Conservation (phyloP, 2,113 vertebrate genomes). For the Entomyzon cyanotis region DNA sequence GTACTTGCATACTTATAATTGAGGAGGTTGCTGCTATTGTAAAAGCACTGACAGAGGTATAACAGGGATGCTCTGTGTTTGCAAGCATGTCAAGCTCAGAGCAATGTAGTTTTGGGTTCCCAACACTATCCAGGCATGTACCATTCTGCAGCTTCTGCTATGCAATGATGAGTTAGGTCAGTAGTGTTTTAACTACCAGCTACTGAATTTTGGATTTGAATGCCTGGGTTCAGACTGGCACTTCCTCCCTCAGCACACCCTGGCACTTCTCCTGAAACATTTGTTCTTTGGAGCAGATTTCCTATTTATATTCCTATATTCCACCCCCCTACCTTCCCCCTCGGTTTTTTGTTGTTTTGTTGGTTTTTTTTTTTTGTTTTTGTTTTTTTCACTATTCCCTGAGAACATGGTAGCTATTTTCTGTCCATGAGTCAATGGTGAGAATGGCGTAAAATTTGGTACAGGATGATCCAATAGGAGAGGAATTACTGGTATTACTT, state of each 20-base stretch:
- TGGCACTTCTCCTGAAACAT: background rate
- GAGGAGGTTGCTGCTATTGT: background rate
- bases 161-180: background rate
- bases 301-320: background rate
- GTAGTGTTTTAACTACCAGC: background rate
- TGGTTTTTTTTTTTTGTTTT: too few relatives aligned
- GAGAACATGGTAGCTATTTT: background rate
- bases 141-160: background rate
- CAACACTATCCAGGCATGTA: accelerated
- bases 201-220: background rate
- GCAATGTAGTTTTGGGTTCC: background rate
- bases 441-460: background rate
- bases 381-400: background rate
- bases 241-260: background rate
- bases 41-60: background rate
- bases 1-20: background rate
- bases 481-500: slow-evolving; percentile 37
- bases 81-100: background rate
- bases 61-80: background rate
- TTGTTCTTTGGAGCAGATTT: background rate
- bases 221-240: background rate
- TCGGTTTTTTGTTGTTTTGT: background rate
- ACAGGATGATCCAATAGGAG: background rate
- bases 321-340: accelerated
- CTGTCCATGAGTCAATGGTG: background rate